Evolutionary conservation across 2,113 vertebrate genomes (phyloP).

Genomic region (Empidonax traillii): DNA sequence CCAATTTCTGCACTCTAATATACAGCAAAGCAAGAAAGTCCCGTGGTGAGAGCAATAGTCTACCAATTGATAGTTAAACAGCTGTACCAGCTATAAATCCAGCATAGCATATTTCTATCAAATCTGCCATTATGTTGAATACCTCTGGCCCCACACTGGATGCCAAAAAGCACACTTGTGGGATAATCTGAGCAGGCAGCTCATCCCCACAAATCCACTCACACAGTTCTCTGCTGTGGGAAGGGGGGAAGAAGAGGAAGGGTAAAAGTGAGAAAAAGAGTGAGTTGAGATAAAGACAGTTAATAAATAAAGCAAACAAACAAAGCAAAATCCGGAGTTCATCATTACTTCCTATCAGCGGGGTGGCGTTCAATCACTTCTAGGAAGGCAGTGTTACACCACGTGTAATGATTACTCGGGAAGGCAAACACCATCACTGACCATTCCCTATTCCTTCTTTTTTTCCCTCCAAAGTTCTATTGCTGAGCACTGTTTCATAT

Average conservation of each 20-base stretch:
- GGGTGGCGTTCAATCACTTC: not conserved
- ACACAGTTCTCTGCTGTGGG: fast-evolving
- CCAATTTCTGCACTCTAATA: not conserved
- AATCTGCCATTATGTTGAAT: not conserved
- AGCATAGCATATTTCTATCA: not conserved
- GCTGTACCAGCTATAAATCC: not conserved
- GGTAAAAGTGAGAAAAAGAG: not conserved
- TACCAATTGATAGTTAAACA: not conserved
- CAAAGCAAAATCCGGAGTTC: not conserved
- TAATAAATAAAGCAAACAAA: not conserved
- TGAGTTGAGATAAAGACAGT: not conserved
- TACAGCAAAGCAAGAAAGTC: not conserved
- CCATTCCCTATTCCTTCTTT: not conserved
- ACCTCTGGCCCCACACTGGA: not conserved
- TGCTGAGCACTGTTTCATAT: not conserved
- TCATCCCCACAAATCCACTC: not conserved
- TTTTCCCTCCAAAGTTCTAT: not conserved
- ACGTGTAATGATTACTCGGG: fast-evolving
- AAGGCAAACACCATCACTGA: fast-evolving
- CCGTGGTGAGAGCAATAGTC: not conserved
- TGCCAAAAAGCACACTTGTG: not conserved
- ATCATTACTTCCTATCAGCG: not conserved
- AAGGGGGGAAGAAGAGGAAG: not conserved
- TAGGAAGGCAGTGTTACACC: not conserved
- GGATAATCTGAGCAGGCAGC: not conserved